These are phyloP conservation scores for Trachops cirrhosus DNA, from an alignment of 2,797 vertebrate species.

Conservation along the genomic window DNA sequence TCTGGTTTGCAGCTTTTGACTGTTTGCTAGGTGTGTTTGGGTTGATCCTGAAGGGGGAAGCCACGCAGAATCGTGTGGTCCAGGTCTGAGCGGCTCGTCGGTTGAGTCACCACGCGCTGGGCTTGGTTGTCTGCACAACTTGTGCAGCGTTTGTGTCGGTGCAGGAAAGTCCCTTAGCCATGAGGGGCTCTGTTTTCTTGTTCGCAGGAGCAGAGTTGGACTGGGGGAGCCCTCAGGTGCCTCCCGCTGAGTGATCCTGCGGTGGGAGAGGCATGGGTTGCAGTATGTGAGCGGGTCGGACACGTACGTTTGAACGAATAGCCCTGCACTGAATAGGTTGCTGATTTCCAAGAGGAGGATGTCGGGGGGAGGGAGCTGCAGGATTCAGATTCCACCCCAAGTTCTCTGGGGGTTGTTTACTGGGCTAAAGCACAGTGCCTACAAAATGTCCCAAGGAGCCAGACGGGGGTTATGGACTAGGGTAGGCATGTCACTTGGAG, in stretches of 20 bases:
- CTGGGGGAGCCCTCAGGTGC: not conserved
- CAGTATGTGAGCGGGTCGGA: not conserved
- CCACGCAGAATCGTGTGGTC: not conserved
- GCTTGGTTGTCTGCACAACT: not conserved
- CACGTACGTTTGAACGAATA: fast-evolving
- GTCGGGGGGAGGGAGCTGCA: not conserved
- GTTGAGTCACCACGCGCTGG: not conserved
- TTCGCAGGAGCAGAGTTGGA: not conserved
- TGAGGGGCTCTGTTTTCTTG: not conserved
- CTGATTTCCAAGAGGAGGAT: not conserved
- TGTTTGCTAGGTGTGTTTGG: not conserved
- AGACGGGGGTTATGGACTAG: not conserved
- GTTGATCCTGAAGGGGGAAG: not conserved
- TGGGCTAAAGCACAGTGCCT: not conserved
- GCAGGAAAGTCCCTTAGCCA: not conserved
- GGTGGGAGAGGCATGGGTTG: not conserved
- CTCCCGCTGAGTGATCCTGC: not conserved
- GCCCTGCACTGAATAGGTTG: not conserved
- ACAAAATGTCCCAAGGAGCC: not conserved
- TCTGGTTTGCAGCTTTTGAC: not conserved
- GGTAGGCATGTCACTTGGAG: not conserved
- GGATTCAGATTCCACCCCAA: not conserved
- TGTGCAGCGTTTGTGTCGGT: not conserved
- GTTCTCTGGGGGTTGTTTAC: not conserved
- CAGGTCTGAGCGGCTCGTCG: not conserved